Evolutionary conservation across 2,113 vertebrate species (phyloP), one percentile per base, ranked within the genome.

Genomic region (Lepisosteus osseus): DNA sequence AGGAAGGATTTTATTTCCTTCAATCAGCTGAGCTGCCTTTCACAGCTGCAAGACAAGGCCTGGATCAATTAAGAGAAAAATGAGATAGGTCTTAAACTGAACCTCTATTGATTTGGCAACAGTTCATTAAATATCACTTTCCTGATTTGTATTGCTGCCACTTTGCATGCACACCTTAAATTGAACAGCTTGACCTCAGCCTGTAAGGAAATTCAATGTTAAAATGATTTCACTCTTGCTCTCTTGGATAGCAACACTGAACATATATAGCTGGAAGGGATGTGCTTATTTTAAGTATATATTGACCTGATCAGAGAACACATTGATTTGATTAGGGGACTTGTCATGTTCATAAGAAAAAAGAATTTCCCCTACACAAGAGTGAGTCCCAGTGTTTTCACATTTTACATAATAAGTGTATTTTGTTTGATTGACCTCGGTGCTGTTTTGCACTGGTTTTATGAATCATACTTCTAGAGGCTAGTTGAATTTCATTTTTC

Each of bases 41-140:
- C 2, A 59, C 57, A 59, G 57, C 57, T n/a, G 57, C 6, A 59
- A 59, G 57, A 59, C 14, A 13, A 59, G 14, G 6, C 11, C 9
- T 14, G 57, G n/a, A 11, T 59, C 5, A 59, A 15, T 14, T 51
- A 9, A 59, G 57, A 59, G 57, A 59, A 59, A 59, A n/a, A 15
- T 13, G 57, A 59, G 57, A n/a, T 59, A n/a, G 57, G 57, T 59
- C 57, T 59, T n/a, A 5, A 59, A n/a, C 3, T n/a, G 11, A 13
- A 41, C 29, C n/a, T 41, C 2, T 65, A 65, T 65, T 65, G 62
- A 65, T 3, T 43, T 65, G 62, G 29, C 41, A 41, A 65, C 12
- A 41, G 17, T 65, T 65, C 12, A 41, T 65, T 3, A 65, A 65
- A 65, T 41, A 65, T 40, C 62, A 65, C 62, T 65, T 65, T 65